Percentiles rank a stretch among this genome's conserved stretches.
These are phyloP conservation scores for Neogobius melanostomus DNA, from an alignment of 2,113 vertebrate species.

Conservation along the genomic window DNA sequence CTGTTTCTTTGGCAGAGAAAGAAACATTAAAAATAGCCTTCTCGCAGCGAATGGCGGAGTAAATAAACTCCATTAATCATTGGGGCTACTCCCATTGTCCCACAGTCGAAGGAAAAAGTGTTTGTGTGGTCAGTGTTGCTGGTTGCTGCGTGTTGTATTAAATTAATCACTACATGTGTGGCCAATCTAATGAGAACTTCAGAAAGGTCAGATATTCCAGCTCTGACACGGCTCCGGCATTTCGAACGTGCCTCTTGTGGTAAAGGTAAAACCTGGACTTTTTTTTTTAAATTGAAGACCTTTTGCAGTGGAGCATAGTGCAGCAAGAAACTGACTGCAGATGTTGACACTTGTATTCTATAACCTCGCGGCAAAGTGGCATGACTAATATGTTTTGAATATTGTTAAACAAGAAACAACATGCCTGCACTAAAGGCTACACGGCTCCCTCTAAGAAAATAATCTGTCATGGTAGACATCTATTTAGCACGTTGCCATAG, in stretches of 20 bases:
- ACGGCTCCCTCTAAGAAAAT: constrained; percentile 9
- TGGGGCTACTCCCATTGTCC: constrained; percentile 41
- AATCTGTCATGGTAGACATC: constrained; percentile 28
- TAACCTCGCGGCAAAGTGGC: background rate
- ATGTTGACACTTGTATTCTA: constrained; percentile 5
- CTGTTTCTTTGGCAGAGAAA: constrained; percentile 59
- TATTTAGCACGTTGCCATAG: constrained; percentile 21
- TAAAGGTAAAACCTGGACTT: constrained; percentile 37
- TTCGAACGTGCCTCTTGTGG: constrained; percentile 30
- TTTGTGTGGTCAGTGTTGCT: constrained; percentile 23
- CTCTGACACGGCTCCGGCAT: constrained; percentile 48
- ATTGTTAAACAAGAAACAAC: constrained; percentile 30
- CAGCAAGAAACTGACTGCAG: constrained; percentile 28
- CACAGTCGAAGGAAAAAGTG: constrained; percentile 18
- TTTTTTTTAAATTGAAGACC: constrained; percentile 34
- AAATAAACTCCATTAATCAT: constrained; percentile 66
- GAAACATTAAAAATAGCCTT: constrained; percentile 64
- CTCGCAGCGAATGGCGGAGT: constrained; percentile 31
- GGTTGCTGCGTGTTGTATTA: constrained; percentile 32
- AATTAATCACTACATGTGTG: constrained; percentile 52
- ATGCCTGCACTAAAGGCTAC: constrained; percentile 15
- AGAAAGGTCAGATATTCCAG: constrained; percentile 61
- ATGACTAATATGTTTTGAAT: constrained; percentile 30
- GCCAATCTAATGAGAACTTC: constrained; percentile 47
- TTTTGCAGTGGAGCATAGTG: constrained; percentile 22